These are phyloP conservation scores for Pontoporia blainvillei DNA, from an alignment of 2,113 vertebrate species.

Conservation along the genomic window DNA sequence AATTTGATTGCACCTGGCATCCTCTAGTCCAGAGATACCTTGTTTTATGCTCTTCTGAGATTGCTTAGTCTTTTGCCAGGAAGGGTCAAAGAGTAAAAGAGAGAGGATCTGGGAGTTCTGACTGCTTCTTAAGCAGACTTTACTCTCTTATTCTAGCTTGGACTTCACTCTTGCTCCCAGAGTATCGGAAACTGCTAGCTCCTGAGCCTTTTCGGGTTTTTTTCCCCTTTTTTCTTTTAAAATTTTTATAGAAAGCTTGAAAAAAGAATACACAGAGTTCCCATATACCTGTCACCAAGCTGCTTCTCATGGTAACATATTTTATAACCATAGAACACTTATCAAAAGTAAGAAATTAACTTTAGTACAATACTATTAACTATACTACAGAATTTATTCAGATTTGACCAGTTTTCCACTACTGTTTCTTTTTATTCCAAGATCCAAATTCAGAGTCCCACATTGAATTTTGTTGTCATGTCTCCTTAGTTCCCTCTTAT, in stretches of 20 bases:
- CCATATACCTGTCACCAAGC: background rate
- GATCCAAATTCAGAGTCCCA: background rate
- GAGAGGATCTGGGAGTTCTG: background rate
- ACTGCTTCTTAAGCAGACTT: background rate
- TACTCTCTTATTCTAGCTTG: background rate
- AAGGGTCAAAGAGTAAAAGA: background rate
- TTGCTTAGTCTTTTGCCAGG: background rate
- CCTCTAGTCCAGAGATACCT: background rate
- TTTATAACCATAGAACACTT: background rate
- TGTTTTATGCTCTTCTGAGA: background rate
- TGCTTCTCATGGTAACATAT: background rate
- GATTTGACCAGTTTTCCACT: background rate
- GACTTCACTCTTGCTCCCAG: background rate
- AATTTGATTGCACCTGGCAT: background rate
- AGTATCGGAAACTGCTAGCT: background rate
- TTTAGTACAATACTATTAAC: background rate
- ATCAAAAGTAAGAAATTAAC: slow-evolving; percentile 19
- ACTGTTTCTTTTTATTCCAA: background rate
- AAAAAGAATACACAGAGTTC: background rate
- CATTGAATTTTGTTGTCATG: background rate
- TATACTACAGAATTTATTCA: background rate
- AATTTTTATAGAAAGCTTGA: background rate
- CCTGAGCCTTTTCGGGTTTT: background rate
- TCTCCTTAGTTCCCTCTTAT: background rate
- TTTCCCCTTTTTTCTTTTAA: background rate